These are phyloP conservation scores for Selenia dentaria DNA, from an alignment of 2,888 invertebrate genomes.

Conservation along the genomic window DNA sequence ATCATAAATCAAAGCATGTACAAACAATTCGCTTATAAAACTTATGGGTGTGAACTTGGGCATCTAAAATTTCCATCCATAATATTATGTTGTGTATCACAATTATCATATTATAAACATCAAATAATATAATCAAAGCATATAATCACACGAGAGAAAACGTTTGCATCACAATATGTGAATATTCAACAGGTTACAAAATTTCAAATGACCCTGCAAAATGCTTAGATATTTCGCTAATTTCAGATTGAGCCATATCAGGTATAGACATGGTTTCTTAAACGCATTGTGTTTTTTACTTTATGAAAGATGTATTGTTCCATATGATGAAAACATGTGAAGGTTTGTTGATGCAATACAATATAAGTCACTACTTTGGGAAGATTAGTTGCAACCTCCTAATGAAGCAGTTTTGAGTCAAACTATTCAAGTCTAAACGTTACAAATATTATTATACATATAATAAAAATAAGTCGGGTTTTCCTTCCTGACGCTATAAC, in stretches of 20 bases:
- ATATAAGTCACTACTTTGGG: constrained; percentile 10
- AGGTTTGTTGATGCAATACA: constrained; percentile 5
- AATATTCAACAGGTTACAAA: constrained; percentile 21
- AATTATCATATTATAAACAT: not conserved
- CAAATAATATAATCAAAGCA: constrained; percentile 3
- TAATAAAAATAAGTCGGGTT: too few species aligned
- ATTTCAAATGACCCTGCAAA: constrained; percentile 8
- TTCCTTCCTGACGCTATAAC: too few species aligned
- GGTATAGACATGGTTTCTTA: constrained; percentile 10
- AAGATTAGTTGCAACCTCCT: constrained; percentile 8
- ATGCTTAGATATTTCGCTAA: constrained; percentile 5
- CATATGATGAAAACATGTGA: constrained; percentile 17
- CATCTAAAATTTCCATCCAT: too few species aligned
- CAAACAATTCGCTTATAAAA: too few species aligned
- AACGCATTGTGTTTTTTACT: constrained; percentile 12
- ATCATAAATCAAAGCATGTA: too few species aligned
- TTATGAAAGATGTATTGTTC: constrained; percentile 20
- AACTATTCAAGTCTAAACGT: too few species aligned
- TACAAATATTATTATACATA: too few species aligned
- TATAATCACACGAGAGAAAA: constrained; percentile 13
- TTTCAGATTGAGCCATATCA: constrained; percentile 6
- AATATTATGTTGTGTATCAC: too few species aligned
- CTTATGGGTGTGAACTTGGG: too few species aligned
- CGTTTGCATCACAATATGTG: constrained; percentile 6
- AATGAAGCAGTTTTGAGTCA: not conserved